These are phyloP conservation scores for Mus spicilegus DNA, from an alignment of 2,113 vertebrate genomes.

Conservation along the genomic window DNA sequence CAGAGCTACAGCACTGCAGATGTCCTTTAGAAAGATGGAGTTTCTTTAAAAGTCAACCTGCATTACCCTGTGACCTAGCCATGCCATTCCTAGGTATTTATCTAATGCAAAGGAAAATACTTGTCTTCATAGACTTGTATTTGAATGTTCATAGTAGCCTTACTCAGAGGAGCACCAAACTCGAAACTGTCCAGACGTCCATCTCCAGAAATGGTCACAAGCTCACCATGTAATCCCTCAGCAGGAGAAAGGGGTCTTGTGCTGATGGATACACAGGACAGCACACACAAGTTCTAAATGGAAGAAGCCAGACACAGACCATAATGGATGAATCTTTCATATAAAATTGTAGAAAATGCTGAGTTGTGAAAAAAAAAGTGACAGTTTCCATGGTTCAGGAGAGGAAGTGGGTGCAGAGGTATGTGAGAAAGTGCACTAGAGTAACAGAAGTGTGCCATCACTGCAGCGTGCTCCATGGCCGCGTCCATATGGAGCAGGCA, in stretches of 20 bases:
- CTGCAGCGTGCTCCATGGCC: background rate
- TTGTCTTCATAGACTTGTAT: background rate
- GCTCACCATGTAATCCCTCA: background rate
- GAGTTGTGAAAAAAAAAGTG: background rate
- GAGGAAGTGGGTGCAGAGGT: background rate
- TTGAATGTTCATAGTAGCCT: background rate
- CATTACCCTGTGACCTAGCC: background rate
- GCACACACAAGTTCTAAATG: background rate
- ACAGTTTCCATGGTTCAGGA: background rate
- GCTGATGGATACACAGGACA: background rate
- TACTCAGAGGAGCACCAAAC: background rate
- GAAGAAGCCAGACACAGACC: constrained; percentile 37
- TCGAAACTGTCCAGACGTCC: background rate
- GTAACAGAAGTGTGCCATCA: background rate
- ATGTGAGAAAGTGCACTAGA: background rate
- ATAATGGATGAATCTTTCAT: constrained; percentile 12
- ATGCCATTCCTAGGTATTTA: constrained; percentile 13
- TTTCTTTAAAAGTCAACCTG: constrained; percentile 44
- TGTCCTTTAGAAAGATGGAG: background rate
- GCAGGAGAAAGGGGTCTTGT: background rate
- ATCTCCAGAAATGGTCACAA: background rate
- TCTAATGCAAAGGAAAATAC: background rate
- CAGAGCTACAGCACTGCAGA: background rate
- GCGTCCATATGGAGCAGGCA: background rate
- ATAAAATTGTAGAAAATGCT: background rate